A percentile compares a stretch with the other conserved stretches of the same genome.
phyloP scores from a whole-genome alignment of 2,888 invertebrate genomes.

The Apodemia mormo region DNA sequence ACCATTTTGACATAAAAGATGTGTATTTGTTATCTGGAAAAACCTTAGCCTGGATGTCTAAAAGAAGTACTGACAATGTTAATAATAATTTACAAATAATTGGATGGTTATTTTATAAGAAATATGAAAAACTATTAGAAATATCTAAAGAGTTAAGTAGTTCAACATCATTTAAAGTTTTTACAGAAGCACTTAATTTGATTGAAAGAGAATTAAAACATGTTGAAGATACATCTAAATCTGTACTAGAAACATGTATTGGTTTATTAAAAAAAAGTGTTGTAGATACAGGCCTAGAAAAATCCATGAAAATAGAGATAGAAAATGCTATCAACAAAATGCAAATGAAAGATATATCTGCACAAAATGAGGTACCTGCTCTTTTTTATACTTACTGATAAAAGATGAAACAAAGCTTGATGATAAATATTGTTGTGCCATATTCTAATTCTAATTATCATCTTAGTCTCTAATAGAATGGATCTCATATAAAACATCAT shows the following conservation, averaged over 20 bases:
- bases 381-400: not conserved
- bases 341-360: slow-evolving; percentile 80
- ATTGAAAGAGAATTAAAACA: slow-evolving; percentile 48
- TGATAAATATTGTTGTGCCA: too few species aligned
- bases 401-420: too few species aligned
- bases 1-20: slow-evolving; percentile 93
- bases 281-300: slow-evolving; percentile 57
- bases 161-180: slow-evolving; percentile 51
- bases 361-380: slow-evolving; percentile 76
- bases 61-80: slow-evolving; percentile 68
- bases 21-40: slow-evolving; percentile 89
- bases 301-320: slow-evolving; percentile 72
- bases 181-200: slow-evolving; percentile 55
- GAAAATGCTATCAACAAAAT: slow-evolving; percentile 79
- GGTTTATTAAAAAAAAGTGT: slow-evolving; percentile 45
- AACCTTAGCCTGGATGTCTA: slow-evolving; percentile 86
- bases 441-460: too few species aligned
- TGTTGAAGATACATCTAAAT: slow-evolving; percentile 45
- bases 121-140: slow-evolving; percentile 77
- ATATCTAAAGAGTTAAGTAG: slow-evolving; percentile 50
- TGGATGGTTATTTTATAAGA: slow-evolving; percentile 85
- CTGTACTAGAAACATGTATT: slow-evolving; percentile 49
- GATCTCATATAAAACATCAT: too few species aligned
- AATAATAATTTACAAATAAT: slow-evolving; percentile 83
- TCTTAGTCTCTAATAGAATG: too few species aligned